Base-by-base conservation (phyloP, 53 echinoderm and acorn worm species). In the Echinometra lucunter region DNA sequence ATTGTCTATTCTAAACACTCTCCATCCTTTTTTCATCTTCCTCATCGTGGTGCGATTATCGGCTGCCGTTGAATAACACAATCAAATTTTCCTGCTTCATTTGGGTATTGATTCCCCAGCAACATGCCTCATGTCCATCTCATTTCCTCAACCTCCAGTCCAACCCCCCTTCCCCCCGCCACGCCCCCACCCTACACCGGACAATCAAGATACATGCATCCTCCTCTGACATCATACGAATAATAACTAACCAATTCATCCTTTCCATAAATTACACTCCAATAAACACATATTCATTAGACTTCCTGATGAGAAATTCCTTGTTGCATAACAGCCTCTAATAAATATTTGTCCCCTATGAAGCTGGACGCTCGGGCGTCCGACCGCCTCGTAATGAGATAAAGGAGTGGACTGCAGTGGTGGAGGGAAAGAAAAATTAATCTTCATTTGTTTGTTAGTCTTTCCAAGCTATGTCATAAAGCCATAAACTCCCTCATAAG, bases 271-370 rank as follows among this genome's bases (percentile, higher is more conserved):
- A 93, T 93, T 93, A 93, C 57, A 55, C 93, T 57, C 34, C 56
- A 40, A 93, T 81, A 81, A 93, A 93, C 93, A 93, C 93, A 93
- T 93, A 93, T 93, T 93, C 93, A 93, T 93, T 93, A 93, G 60
- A 81, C 82, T 93, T 93, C 93, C 93, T 57, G 93, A 63, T 81
- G 57, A 78, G 82, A 81, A 56, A 93, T 93, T 93, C 93, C 93
- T 93, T 57, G 82, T 93, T 93, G 82, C 93, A 82, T 93, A 93
- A 93, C 82, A 69, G 28, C 42, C 58, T 27, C 93, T 93, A 78
- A 93, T 93, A 93, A 93, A 93, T 81, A 93, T 93, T 93, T 93
- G 93, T 81, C 93, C 49, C 58, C 37, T 19, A 44, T 81, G 53
- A 11, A 53, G 53, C 53, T 53, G 53, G 53, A 9, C 53, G 44